Conservation (phyloP, 2,888 invertebrate species). For the Pharmacophagus antenor region DNA sequence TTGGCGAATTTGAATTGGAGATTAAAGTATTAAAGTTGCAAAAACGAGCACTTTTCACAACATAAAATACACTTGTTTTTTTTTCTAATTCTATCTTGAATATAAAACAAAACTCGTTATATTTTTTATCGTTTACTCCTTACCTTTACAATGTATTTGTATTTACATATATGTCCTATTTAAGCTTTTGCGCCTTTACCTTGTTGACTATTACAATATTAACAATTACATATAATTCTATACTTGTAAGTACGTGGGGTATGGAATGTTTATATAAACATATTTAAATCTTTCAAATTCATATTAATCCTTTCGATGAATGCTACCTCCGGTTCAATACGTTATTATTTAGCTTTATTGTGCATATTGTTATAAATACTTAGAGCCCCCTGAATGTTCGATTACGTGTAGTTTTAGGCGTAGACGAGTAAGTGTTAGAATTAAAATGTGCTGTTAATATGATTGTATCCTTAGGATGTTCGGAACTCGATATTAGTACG, state of each 20-base stretch:
- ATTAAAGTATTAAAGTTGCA: conserved; percentile 38
- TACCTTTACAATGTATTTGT: conserved; percentile 60
- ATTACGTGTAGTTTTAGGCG: conserved; percentile 61
- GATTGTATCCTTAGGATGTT: conserved; percentile 22
- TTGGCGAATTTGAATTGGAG: conserved; percentile 38
- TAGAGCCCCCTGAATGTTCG: conserved; percentile 61
- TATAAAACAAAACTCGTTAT: conserved; percentile 51
- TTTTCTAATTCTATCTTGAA: conserved; percentile 48
- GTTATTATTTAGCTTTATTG: conserved; percentile 41
- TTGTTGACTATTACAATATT: conserved; percentile 77
- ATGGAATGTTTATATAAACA: conserved; percentile 39
- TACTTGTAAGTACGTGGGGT: conserved; percentile 48
- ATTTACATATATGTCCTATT: conserved; percentile 39
- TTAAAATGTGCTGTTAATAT: conserved; percentile 48
- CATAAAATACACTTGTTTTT: conserved; percentile 46
- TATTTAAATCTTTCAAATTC: conserved; percentile 32
- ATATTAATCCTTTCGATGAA: conserved; percentile 36
- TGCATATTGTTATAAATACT: conserved; percentile 43
- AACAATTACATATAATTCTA: conserved; percentile 48
- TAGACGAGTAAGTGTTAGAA: conserved; percentile 66
- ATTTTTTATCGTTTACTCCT: conserved; percentile 74
- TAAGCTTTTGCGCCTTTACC: conserved; percentile 77
- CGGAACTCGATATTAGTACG: conserved; percentile 10
- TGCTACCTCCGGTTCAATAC: conserved; percentile 44
- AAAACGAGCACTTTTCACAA: conserved; percentile 44